Evolutionary conservation across 2,797 vertebrate species (phyloP), one percentile per base, ranked within the genome.

Genomic region (Euphonia xanthogaster): DNA sequence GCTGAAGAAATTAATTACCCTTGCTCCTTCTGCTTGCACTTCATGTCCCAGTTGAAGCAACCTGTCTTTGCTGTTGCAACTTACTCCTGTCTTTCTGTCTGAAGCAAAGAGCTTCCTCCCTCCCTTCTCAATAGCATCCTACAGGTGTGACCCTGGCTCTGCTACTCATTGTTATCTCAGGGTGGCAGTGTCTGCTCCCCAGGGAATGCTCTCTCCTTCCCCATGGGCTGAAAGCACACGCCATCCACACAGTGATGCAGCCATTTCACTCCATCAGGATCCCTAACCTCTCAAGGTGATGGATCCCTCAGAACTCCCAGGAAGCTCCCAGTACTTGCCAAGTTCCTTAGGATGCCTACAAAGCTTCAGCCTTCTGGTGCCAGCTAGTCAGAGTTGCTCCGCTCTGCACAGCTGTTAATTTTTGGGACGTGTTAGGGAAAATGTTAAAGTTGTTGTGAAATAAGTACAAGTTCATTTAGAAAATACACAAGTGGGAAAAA

Each of bases 1-100:
- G 7, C 68, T 86, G 58, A 66, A 53, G 85, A 88, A 91, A 84
- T 78, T 70, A 90, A 94, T 79, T 86, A 37, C n/a, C 35, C n/a
- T 65, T 86, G 50, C 44, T 90, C 63, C 42, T 89, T 71, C 8
- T 12, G 16, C 53, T 71, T 77, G 57, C 37, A 48, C 33, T 75
- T 86, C 30, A 44, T 81, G 68, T 33, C 37, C 20, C 62, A 37
- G 30, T 16, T 2, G 4, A 88, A 90, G 39, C 27, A 82, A 21
- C 1, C 0, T 33, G 27, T 74, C 53, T 55, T 85, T 80, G 45
- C 68, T 88, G 7, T 53, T 74, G 48, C 72, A 42, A 22, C 33
- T 73, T 60, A 28, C 16, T 76, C 19, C 24, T 66, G 58, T 58
- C 48, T 19, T 73, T 47, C 58, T 73, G 58, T 77, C 45, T 80